phyloP scores from a whole-genome alignment of 2,113 vertebrate genomes.

The Leptobrachium leishanense region DNA sequence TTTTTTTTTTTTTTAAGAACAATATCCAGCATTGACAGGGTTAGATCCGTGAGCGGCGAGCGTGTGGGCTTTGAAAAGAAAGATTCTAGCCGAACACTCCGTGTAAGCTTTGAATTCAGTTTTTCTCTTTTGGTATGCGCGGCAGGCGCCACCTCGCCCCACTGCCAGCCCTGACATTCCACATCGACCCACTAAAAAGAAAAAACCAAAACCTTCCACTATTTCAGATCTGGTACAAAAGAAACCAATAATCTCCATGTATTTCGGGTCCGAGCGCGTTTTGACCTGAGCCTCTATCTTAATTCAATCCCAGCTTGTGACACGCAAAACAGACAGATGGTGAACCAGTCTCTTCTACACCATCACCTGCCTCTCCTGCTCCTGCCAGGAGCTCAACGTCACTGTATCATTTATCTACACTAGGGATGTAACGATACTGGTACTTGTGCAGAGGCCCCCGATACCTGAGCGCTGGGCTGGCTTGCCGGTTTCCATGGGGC shows the following conservation, averaged over 20 bases:
- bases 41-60: not conserved
- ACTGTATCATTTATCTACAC: not conserved
- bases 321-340: not conserved
- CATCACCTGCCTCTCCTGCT: not conserved
- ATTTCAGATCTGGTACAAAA: not conserved
- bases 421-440: too few relatives aligned
- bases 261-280: not conserved
- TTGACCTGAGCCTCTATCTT: slow-evolving; percentile 21
- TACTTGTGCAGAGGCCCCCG: too few relatives aligned
- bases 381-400: not conserved
- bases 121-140: slow-evolving; percentile 27
- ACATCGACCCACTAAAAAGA: slow-evolving; percentile 20
- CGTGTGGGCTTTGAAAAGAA: not conserved
- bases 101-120: slow-evolving; percentile 12
- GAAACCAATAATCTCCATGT: slow-evolving; percentile 3
- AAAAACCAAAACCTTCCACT: slow-evolving; percentile 28
- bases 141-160: slow-evolving; percentile 43
- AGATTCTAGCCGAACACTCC: not conserved
- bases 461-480: not conserved
- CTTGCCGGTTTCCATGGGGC: not conserved
- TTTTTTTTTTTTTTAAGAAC: too few relatives aligned
- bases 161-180: slow-evolving; percentile 35
- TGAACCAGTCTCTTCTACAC: not conserved
- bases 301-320: slow-evolving; percentile 7
- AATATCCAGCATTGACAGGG: not conserved